Conservation (phyloP, 2,888 invertebrate species). For the Artemia sp. region DNA sequence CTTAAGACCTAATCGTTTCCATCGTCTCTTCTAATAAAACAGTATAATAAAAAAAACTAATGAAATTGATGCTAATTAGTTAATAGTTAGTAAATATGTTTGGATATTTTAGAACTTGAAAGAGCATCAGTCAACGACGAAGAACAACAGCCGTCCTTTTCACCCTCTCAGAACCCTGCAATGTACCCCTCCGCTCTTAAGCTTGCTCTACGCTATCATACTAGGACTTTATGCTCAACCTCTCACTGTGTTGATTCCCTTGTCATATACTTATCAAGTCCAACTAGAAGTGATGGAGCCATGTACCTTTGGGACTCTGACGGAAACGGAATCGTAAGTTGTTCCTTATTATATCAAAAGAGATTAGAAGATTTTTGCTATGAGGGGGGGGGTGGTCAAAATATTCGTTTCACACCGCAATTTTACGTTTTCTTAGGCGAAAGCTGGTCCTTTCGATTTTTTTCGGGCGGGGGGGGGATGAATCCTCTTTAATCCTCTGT, state of each 20-base stretch:
- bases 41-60: too few species aligned
- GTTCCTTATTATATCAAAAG: not conserved
- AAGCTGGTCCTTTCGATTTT: not conserved
- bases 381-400: not conserved
- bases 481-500: too few species aligned
- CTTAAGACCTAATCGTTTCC: too few species aligned
- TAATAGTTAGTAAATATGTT: too few species aligned
- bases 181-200: slow-evolving; percentile 34
- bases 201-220: slow-evolving; percentile 35
- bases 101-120: too few species aligned
- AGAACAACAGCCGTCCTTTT: slow-evolving; percentile 12
- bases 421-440: not conserved
- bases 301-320: slow-evolving; percentile 38
- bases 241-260: slow-evolving; percentile 37
- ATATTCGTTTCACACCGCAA: not conserved
- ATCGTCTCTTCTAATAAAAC: too few species aligned
- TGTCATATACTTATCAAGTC: slow-evolving; percentile 37
- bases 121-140: not conserved
- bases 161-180: slow-evolving; percentile 24
- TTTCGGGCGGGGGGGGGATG: not conserved
- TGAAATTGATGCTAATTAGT: too few species aligned
- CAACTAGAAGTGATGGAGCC: slow-evolving; percentile 35
- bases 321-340: slow-evolving; percentile 35
- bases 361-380: not conserved
- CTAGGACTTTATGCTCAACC: slow-evolving; percentile 34